phyloP scores from a whole-genome alignment of 2,113 vertebrate species.

The Toxotes jaculatrix region DNA sequence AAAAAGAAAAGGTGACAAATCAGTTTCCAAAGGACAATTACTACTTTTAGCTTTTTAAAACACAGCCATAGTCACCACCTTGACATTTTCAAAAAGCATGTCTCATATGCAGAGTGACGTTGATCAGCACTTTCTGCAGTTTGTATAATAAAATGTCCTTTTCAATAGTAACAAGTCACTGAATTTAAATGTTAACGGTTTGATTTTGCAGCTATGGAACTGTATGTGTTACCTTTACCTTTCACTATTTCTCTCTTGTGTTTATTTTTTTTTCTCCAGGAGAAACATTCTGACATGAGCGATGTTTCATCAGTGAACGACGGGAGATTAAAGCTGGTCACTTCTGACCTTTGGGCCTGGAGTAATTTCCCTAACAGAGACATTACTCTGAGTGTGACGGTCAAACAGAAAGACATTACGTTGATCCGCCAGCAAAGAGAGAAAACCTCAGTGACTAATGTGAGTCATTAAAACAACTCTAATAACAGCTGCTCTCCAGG shows the following conservation, averaged over 20 bases:
- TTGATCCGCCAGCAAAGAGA: slow-evolving; percentile 21
- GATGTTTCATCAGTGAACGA: slow-evolving; percentile 10
- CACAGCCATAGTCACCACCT: not conserved
- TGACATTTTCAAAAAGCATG: slow-evolving; percentile 55
- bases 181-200: not conserved
- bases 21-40: not conserved
- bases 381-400: slow-evolving; percentile 47
- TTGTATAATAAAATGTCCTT: not conserved
- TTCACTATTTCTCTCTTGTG: not conserved
- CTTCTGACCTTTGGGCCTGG: slow-evolving; percentile 55
- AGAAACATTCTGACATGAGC: not conserved
- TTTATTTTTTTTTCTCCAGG: not conserved
- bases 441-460: slow-evolving; percentile 61
- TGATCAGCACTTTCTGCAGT: slow-evolving; percentile 12
- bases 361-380: slow-evolving; percentile 22
- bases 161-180: not conserved
- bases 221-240: not conserved
- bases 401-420: slow-evolving; percentile 40
- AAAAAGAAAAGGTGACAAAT: not conserved
- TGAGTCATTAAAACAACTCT: slow-evolving; percentile 59
- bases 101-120: not conserved
- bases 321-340: slow-evolving; percentile 41
- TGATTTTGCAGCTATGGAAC: not conserved
- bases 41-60: not conserved
- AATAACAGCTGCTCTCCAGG: slow-evolving; percentile 39